phyloP scores from a whole-genome alignment of 2,888 invertebrate species.

The Gastracanthus pulcherrimus region DNA sequence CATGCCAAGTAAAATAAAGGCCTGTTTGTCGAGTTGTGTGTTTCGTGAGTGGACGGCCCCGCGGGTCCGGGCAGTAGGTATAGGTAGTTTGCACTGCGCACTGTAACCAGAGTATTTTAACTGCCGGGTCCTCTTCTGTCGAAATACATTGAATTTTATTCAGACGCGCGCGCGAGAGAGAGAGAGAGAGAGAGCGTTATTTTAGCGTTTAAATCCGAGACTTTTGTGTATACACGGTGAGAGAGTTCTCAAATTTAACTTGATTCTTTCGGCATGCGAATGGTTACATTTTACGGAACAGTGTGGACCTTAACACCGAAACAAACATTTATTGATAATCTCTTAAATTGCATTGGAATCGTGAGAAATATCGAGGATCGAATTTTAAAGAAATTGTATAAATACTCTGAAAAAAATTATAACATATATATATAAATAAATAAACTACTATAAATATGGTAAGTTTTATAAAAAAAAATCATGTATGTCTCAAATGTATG shows the following conservation, averaged over 20 bases:
- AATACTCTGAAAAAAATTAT: too few relatives aligned
- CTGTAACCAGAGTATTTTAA: constrained; percentile 55
- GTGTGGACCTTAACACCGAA: background rate
- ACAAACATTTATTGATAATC: background rate
- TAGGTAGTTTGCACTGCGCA: constrained; percentile 38
- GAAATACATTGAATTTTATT: constrained; percentile 46
- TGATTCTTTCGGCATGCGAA: background rate
- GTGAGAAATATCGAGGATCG: background rate
- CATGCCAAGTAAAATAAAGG: constrained; percentile 56
- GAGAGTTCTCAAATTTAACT: constrained; percentile 20
- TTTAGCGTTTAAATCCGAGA: constrained; percentile 35
- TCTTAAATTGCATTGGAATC: too few relatives aligned
- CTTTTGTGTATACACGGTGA: background rate
- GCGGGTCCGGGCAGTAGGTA: background rate
- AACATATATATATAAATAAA: too few relatives aligned
- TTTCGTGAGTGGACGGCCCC: constrained; percentile 33
- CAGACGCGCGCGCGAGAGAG: background rate
- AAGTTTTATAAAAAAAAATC: too few relatives aligned
- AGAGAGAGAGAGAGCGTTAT: background rate
- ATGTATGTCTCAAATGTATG: too few relatives aligned
- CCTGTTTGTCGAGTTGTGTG: constrained; percentile 53
- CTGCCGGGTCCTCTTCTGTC: constrained; percentile 19
- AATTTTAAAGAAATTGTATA: too few relatives aligned
- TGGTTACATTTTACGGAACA: background rate
- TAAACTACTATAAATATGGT: too few relatives aligned